Evolutionary conservation across 2,888 invertebrate species (phyloP), one percentile per base, ranked within the genome.

Genomic region (Eupithecia pulchellata): DNA sequence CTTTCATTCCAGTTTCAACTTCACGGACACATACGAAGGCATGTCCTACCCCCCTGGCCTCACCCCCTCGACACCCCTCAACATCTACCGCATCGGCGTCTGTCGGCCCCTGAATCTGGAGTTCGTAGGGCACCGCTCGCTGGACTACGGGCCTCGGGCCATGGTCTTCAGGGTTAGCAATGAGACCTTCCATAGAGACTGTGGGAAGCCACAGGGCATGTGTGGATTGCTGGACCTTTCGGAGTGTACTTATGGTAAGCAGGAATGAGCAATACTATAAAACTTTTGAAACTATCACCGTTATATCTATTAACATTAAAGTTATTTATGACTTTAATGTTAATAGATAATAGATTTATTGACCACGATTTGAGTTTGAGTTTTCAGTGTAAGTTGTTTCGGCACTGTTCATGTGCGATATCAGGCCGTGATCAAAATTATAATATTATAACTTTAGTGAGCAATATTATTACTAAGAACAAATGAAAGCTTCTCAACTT

Each of bases 21-120:
- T 97, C 25, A 94, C 94, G 77, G 96, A 97, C 13, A 89, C 95
- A 0, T 96, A 96, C 74, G 98, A 98, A 85, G 98, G 97, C 0
- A 95, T 96, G 0, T 88, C 97, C 0, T 97, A 96, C 80, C 97
- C 97, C 0, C 90, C 95, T 1, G 91, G 95, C 64, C 81, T 98
- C 55, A 89, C 89, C 11, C 89, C 91, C 60, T 94, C 92, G 0
- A 92, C 91, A 0, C 86, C 89, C 0, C 94, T 98, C 77, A 89
- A 95, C 27, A 84, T 97, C 8, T 98, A 96, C 87, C 95, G 97
- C 39, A 95, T 96, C 76, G 96, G 97, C 0, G 96, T 98, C 84
- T 98, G 98, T 84, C 94, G 97, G 66, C 94, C 96, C 0, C 82
- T 97, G 58, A 95, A 89, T 77, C 72, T 91, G 60, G 82, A 87